Conservation (phyloP, 2,797 vertebrate genomes). For the Hippopotamyrus pictus region DNA sequence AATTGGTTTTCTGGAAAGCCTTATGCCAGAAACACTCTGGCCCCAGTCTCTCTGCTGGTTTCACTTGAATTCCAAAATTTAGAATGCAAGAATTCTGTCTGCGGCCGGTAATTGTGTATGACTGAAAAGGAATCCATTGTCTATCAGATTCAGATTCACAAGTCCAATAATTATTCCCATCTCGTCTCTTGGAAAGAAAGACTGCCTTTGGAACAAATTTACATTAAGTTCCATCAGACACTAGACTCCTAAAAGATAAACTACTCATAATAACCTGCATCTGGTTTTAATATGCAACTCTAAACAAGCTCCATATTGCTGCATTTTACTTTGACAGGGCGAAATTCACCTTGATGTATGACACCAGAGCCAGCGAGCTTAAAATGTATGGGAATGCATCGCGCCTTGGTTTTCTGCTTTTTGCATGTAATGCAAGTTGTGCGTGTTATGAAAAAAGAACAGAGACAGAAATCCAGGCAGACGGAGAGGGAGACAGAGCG, state of each 20-base stretch:
- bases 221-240: neutral
- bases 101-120: constrained; percentile 58
- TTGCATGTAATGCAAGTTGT: neutral
- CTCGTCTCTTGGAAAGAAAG: constrained; percentile 22
- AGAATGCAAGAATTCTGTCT: constrained; percentile 50
- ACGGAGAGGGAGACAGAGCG: neutral
- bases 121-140: constrained; percentile 43
- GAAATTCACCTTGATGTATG: neutral
- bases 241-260: neutral
- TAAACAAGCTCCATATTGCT: constrained; percentile 1
- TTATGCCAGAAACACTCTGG: neutral
- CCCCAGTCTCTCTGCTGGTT: neutral
- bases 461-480: neutral
- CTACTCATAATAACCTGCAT: neutral
- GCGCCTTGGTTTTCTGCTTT: neutral
- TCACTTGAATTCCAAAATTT: neutral
- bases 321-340: constrained; percentile 22
- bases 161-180: constrained; percentile 46
- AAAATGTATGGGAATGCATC: neutral
- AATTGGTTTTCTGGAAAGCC: neutral
- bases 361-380: neutral
- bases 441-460: neutral
- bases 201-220: neutral
- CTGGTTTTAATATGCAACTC: neutral
- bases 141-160: constrained; percentile 57